These are phyloP conservation scores for Turritopsis rubra DNA, from an alignment of 30 jellyfish, hydroid and myxozoan species.

Conservation along the genomic window DNA sequence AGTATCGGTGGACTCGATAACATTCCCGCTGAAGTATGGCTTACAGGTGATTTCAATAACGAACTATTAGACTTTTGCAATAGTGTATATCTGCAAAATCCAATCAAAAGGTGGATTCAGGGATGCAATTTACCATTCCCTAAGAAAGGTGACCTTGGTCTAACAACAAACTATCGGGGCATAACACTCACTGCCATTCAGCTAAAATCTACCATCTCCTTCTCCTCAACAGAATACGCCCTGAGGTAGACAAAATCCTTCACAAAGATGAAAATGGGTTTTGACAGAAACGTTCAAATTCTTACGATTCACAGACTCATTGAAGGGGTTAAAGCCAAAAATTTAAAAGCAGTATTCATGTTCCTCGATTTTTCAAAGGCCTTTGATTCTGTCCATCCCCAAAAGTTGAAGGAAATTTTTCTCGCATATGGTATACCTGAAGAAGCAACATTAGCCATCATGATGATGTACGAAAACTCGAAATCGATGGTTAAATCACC, in stretches of 20 bases:
- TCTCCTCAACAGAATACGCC: no score
- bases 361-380: slow-evolving; percentile 28
- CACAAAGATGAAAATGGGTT: slow-evolving; percentile 26
- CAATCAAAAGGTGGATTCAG: not conserved
- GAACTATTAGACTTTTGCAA: not conserved
- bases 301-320: slow-evolving; percentile 20
- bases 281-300: slow-evolving; percentile 18
- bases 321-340: slow-evolving; percentile 15
- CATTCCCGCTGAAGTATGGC: not conserved
- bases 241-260: not conserved
- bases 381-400: slow-evolving; percentile 30
- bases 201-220: no score
- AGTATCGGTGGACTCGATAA: slow-evolving; percentile 14
- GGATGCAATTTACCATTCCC: slow-evolving; percentile 11
- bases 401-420: slow-evolving; percentile 26
- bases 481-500: slow-evolving; percentile 43
- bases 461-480: slow-evolving; percentile 33
- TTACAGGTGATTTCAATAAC: not conserved
- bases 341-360: not conserved
- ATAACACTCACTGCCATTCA: slow-evolving; percentile 2
- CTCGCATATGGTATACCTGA: slow-evolving; percentile 38
- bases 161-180: slow-evolving; percentile 1
- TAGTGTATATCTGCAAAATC: not conserved
- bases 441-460: slow-evolving; percentile 20
- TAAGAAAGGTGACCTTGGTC: slow-evolving; percentile 15